Base-by-base conservation (phyloP, 2,888 invertebrate genomes). In the Drepana falcataria region DNA sequence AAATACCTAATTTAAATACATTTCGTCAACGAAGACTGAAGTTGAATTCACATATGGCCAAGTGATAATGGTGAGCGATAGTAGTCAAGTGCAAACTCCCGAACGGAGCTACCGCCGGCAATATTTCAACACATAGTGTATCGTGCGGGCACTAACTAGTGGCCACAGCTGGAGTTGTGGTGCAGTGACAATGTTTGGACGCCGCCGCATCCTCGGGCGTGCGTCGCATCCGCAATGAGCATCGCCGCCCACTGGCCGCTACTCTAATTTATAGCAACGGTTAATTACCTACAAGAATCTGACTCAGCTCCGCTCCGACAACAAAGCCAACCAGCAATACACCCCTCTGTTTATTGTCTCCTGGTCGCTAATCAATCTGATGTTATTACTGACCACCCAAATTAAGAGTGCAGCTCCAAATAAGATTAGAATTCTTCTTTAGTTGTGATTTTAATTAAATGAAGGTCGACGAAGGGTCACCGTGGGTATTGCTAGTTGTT, bases 241-340 rank as follows among this genome's bases (percentile, higher is more conserved):
- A 59, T 64, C 65, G 59, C 47, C 51, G 51, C 54, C 57, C 63
- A 58, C 69, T 60, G 63, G 54, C 66, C 61, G 57, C 64, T 55
- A 69, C 75, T 75, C 79, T 85, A 85, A 87, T 87, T 85, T 87
- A 87, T 87, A 81, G 81, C 83, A 71, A 79, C 80, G 75, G 81
- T 83, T 86, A 85, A 87, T 86, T 87, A 85, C 83, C 77, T 77
- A 79, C 83, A 83, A 81, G 83, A 85, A 86, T 81, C 81, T 79
- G 77, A 83, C 70, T 81, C 77, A 79, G 77, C 68, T 64, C 60
- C 60, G 57, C 63, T 68, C 63, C 60, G 64, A 71, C 67, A 71
- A 77, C 79, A 78, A 77, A 75, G 68, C 51, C 51, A 59, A 53
- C 58, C 62, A 57, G 59, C 72, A 63, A 65, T 63, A 65, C 61